Evolutionary conservation across 2,888 invertebrate species (phyloP), one percentile per base, ranked within the genome.

Genomic region (Tortricodes alternella): DNA sequence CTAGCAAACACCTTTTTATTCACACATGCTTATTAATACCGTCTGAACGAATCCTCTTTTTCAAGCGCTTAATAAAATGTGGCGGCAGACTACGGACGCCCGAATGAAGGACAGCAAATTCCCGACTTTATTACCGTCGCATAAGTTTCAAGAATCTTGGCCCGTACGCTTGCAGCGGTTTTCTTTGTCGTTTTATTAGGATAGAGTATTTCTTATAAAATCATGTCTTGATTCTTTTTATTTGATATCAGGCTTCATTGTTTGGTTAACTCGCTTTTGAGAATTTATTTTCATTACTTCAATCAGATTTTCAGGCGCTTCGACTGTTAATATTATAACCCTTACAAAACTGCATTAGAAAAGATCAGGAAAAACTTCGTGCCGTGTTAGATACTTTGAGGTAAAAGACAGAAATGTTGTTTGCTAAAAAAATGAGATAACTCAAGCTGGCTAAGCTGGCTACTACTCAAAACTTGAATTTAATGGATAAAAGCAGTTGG

Each of bases 171-270:
- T 29, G 16, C n/a, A 27, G 8, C 35, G 41, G 41, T 39, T 53
- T 46, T 43, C 48, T 43, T 35, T 55, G 48, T 43, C 27, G 11
- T 35, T 48, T 49, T 55, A 49, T 43, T 24, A 43, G 15, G 24
- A 23, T 18, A 35, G 19, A 37, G 43, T 35, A 48, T 49, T 50
- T 50, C 48, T 56, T 38, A 38, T 44, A 50, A 44, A 23, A 44
- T 13, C 56, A 50, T 32, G 44, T 44, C 50, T 56, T 43, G 44
- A 44, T 50, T 43, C 37, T 34, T 56, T 48, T 50, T 44, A 43
- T 44, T 50, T 50, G 23, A 50, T 50, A 56, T 56, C 43, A 38
- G 32, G 32, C 23, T 50, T 35, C 48, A 7, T 50, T 43, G 13
- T 55, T 43, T 29, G 16, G 35, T 44, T 56, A 34, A 13, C 24